Conservation (phyloP, 2,797 vertebrate species). For the Eospalax fontanierii region DNA sequence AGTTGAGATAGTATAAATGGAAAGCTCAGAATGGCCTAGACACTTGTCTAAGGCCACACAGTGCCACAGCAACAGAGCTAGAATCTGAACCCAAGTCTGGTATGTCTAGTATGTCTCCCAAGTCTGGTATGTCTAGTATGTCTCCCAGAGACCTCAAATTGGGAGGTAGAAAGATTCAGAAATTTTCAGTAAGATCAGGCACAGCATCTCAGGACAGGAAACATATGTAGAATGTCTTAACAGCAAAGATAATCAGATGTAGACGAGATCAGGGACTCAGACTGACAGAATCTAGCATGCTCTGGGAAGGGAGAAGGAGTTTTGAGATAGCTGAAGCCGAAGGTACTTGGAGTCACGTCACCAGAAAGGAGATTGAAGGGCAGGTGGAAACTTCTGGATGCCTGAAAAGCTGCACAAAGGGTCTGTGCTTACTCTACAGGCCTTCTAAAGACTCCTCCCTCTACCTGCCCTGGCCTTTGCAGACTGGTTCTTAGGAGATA, state of each 20-base stretch:
- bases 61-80: neutral
- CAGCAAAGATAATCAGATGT: neutral
- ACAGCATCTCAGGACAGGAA: neutral
- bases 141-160: neutral
- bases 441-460: neutral
- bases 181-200: neutral
- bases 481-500: neutral
- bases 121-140: neutral
- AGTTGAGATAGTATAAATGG: neutral
- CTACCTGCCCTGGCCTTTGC: neutral
- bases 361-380: neutral
- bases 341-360: neutral
- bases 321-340: too few species aligned
- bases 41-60: neutral
- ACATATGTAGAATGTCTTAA: neutral
- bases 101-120: neutral
- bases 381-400: neutral
- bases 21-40: neutral
- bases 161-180: neutral
- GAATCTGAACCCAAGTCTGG: neutral
- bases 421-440: neutral
- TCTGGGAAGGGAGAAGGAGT: neutral
- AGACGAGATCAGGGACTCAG: neutral
- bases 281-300: rapidly evolving
- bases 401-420: neutral